Percentiles rank a stretch among this genome's conserved stretches.
Conservation (phyloP, 2,113 vertebrate genomes). For the Mormyrus lacerda region DNA sequence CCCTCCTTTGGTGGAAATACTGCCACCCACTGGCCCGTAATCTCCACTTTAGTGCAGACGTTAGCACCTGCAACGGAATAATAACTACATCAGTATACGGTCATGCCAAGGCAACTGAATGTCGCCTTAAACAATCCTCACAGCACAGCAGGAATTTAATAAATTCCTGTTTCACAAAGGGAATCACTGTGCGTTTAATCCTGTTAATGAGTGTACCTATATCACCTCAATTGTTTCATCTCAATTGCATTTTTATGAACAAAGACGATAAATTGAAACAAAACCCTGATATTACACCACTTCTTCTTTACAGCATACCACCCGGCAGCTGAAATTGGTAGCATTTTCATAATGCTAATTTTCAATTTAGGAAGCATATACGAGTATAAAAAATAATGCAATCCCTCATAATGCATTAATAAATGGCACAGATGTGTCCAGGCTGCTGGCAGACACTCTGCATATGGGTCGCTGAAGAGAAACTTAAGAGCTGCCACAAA, state of each 20-base stretch:
- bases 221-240: neutral
- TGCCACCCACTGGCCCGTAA: slow-evolving; percentile 1
- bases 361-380: neutral
- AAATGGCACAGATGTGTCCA: slow-evolving; percentile 60
- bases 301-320: neutral
- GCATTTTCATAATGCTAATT: neutral
- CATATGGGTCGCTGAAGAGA: slow-evolving; percentile 63
- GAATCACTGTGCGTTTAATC: neutral
- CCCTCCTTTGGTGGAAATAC: neutral
- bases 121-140: neutral
- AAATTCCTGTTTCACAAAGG: neutral
- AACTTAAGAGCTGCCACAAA: slow-evolving; percentile 60
- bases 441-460: slow-evolving; percentile 61
- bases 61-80: neutral
- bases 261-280: neutral
- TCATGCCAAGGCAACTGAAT: neutral
- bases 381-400: slow-evolving; percentile 22
- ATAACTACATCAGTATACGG: neutral
- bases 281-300: neutral
- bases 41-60: neutral
- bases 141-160: neutral
- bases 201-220: neutral
- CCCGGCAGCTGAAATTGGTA: neutral
- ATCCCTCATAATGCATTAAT: slow-evolving; percentile 54
- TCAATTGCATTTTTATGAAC: neutral